A percentile compares a stretch with the other conserved stretches of the same genome.
Conservation (phyloP, 2,797 vertebrate genomes). For the Pangasius djambal region DNA sequence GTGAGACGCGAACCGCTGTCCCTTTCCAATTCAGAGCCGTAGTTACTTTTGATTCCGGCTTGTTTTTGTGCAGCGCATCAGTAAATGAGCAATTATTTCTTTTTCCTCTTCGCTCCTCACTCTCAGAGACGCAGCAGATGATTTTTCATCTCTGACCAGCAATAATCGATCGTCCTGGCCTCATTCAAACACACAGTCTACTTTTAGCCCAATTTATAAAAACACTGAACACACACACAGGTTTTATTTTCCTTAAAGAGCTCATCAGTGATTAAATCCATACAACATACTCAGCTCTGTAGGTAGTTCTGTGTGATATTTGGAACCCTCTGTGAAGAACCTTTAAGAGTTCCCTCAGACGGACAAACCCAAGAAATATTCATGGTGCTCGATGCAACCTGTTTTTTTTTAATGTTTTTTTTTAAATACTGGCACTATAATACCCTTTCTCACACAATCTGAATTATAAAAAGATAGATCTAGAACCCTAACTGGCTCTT, state of each 20-base stretch:
- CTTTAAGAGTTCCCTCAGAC: not conserved
- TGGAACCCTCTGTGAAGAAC: not conserved
- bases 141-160: conserved; percentile 31
- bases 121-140: not conserved
- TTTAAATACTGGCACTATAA: not conserved
- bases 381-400: not conserved
- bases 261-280: not conserved
- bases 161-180: conserved; percentile 11
- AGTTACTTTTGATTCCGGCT: conserved; percentile 5
- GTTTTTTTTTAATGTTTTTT: not conserved
- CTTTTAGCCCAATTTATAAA: conserved; percentile 7
- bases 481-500: not conserved
- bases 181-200: not conserved
- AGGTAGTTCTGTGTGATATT: not conserved
- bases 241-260: not conserved
- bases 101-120: not conserved
- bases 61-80: not conserved
- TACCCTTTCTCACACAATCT: not conserved
- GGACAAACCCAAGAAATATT: not conserved
- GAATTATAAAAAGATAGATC: not conserved
- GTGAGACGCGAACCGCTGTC: not conserved
- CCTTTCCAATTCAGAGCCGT: not conserved
- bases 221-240: not conserved
- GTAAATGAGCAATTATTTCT: conserved; percentile 14
- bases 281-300: not conserved